Base-by-base conservation (phyloP, 1,140 invertebrate genomes). In the Drosophila kepulauana region DNA sequence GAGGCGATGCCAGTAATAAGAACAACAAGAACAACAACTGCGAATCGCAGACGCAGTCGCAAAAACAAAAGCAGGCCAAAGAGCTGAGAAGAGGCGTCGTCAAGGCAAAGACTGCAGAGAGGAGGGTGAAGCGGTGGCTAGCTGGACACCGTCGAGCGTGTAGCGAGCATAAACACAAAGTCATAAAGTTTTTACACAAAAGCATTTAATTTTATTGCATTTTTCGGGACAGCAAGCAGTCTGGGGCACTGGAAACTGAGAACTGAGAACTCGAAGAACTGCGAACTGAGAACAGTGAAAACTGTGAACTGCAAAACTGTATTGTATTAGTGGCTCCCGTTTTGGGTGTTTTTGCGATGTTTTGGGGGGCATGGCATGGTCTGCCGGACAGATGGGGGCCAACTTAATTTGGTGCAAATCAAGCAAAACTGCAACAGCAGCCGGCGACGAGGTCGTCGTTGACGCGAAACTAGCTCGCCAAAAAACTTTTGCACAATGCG, bases 141-240 rank as follows among this genome's bases (percentile, higher is more conserved):
- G 79, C 6, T 57, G 54, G 15, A 41, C 16, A 57, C 35, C 20
- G 69, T 67, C 67, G 65, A 85, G 82, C 68, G 73, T 88, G 79
- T 82, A 70, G 72, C 85, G 78, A 87, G 87, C 85, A 87, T 87
- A 87, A 88, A 87, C 84, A 87, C 84, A 87, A 84, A 88, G 84
- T 87, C 84, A 87, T 87, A 87, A 87, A 87, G 80, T 87, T 87
- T 87, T 87, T 87, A 87, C 80, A 87, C 81, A 88, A 87, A 87
- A 87, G 82, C 84, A 87, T 87, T 87, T 87, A 87, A 87, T 87
- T 87, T 87, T 87, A 87, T 88, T 87, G 84, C 81, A 87, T 87
- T 87, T 87, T 87, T 87, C 35, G 35, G 84, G 84, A 80, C 85
- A 84, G 77, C 84, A 82, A 80, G 66, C 80, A 84, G 56, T 49